A percentile compares a stretch with the other conserved stretches of the same genome.
These are phyloP conservation scores for Pedionomus torquatus DNA, from an alignment of 2,113 vertebrate species.

Conservation along the genomic window DNA sequence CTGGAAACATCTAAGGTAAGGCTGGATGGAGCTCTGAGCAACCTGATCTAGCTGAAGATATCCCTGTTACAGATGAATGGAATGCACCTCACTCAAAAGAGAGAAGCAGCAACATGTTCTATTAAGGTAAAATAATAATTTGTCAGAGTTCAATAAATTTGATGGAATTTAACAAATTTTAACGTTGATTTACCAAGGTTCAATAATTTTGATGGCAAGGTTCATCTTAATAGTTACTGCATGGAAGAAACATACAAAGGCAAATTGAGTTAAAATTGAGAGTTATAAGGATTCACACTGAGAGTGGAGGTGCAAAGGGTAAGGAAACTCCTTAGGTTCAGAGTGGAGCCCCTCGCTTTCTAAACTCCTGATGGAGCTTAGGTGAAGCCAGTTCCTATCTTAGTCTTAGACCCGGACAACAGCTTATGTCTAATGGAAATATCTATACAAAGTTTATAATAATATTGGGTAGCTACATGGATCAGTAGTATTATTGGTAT, in stretches of 20 bases:
- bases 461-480: neutral
- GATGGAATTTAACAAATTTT: neutral
- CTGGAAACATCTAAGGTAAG: neutral
- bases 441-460: neutral
- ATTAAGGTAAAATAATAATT: neutral
- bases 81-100: neutral
- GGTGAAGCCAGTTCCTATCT: neutral
- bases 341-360: neutral
- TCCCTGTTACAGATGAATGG: neutral
- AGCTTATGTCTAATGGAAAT: neutral
- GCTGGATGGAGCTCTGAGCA: neutral
- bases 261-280: neutral
- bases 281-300: neutral
- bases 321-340: neutral
- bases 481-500: too few species aligned
- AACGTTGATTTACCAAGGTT: neutral
- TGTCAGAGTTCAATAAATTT: neutral
- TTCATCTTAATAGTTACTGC: neutral
- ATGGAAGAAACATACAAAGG: neutral
- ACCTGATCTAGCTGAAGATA: neutral
- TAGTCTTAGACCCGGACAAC: neutral
- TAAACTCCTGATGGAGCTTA: neutral
- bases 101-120: neutral
- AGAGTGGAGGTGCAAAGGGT: neutral
- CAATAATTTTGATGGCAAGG: neutral